Evolutionary conservation across 2,797 vertebrate species (phyloP), one percentile per base, ranked within the genome.

Genomic region (Allobates femoralis): DNA sequence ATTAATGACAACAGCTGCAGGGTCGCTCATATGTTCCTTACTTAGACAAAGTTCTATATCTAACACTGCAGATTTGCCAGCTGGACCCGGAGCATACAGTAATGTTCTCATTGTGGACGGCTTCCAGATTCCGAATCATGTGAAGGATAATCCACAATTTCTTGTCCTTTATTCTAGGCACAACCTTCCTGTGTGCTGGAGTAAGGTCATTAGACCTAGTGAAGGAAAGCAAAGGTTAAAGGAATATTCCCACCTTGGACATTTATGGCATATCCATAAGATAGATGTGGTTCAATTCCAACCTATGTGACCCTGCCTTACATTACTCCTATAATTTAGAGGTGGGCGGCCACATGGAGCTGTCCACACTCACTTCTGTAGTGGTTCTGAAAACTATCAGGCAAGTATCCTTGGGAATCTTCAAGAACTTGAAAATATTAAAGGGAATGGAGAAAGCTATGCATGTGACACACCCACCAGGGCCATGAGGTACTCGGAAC

Each of bases 21-120:
- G 3, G 51, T 37, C n/a, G 3, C 26, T 28, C 32, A 26, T 26
- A 28, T 34, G 34, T 83, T 71, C 64, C 21, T 2, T 74, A 34
- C 15, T 41, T 74, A 83, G 53, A 83, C 69, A 83, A 73, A 28
- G 67, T 58, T 82, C 81, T 83, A 74, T 58, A 73, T 82, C 66
- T 82, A 77, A 84, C 71, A 75, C 18, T 23, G 46, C n/a, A 58
- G 30, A 41, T 46, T 46, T 23, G 73, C 56, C 67, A 74, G 69
- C 66, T 83, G 81, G 51, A 83, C 46, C 26, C 4, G 53, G 23
- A 46, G 19, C 14, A 66, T 83, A 83, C 81, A 83, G 81, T 83
- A 71, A 55, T 55, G 41, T 66, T 18, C 11, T 66, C 79, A 30
- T 50, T 66, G 16, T 67, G 79, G 79, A 81, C 4, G 79, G 10